These are phyloP conservation scores for Probosciger aterrimus DNA, from an alignment of 2,113 vertebrate genomes.

Conservation along the genomic window DNA sequence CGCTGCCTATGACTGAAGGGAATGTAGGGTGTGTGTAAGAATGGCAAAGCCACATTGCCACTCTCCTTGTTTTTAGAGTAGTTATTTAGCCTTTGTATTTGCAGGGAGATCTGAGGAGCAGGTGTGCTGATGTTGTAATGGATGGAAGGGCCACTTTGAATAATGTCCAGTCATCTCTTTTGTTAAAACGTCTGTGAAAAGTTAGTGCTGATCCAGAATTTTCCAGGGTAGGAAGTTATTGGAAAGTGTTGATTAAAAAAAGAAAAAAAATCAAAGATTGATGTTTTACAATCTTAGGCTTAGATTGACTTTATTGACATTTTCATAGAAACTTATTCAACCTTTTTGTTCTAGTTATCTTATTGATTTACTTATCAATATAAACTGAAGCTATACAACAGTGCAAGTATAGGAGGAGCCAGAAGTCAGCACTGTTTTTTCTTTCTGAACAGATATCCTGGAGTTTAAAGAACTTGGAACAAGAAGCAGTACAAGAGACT, in stretches of 20 bases:
- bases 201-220: background rate
- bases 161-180: background rate
- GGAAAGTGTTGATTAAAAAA: background rate
- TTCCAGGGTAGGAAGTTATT: background rate
- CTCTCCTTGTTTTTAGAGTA: background rate
- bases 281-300: background rate
- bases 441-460: background rate
- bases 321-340: background rate
- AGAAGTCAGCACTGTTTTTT: background rate
- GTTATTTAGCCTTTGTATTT: background rate
- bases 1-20: accelerated
- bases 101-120: background rate
- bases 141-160: background rate
- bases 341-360: background rate
- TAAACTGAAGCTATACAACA: background rate
- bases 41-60: accelerated
- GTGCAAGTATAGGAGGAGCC: background rate
- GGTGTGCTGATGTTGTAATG: accelerated
- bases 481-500: background rate
- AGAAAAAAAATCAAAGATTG: background rate
- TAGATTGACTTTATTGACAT: background rate
- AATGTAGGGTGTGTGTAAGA: background rate
- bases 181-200: background rate
- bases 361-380: background rate
- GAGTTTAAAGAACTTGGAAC: background rate